Base-by-base conservation (phyloP, 2,113 vertebrate genomes). In the Eonycteris spelaea region DNA sequence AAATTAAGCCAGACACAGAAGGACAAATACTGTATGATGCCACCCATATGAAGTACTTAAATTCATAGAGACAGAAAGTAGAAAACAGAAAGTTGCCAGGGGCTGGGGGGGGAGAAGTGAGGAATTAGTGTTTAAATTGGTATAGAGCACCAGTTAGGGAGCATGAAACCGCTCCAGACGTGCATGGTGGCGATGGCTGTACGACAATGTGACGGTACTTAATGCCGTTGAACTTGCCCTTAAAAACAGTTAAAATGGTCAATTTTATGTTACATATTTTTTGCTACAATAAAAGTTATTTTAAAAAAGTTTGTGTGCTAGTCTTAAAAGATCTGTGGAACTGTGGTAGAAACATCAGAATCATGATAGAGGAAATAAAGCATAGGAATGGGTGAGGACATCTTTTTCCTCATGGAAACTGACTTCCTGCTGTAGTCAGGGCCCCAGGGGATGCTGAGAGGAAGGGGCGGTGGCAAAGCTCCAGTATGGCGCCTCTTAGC, bases 401-500 rank as follows among this genome's bases (percentile, higher is more conserved):
- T 57, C 24, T 55, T 35, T 65, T 68, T 33, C 61, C 16, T 15
- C 51, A 2, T 0, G 53, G 70, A 68, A 7, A 5, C 21, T 28
- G 38, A 6, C 63, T 40, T 30, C 55, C 15, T 0, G 51, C 4
- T 9, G 24, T 3, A 4, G 33, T 43, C 11, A 22, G 19, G 63
- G 15, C 35, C 6, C 35, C 35, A 12, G 68, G 38, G 71, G 70
- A 43, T 43, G 38, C 51, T 28, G 6, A 15, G 18, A 3, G 24
- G 15, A 3, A 19, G 1, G 1, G 15, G 12, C 2, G 5, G 14
- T 51, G 63, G 0, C 35, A 14, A 19, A 59, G 55, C 13, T 21
- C 13, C 65, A 6, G 11, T 0, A 22, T 45, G 2, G 12, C 0
- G 3, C 9, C 55, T 40, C 53, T 63, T 45, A 8, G 48, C 0